These are phyloP conservation scores for Stictonetta naevosa DNA, from an alignment of 2,113 vertebrate species.

Conservation along the genomic window DNA sequence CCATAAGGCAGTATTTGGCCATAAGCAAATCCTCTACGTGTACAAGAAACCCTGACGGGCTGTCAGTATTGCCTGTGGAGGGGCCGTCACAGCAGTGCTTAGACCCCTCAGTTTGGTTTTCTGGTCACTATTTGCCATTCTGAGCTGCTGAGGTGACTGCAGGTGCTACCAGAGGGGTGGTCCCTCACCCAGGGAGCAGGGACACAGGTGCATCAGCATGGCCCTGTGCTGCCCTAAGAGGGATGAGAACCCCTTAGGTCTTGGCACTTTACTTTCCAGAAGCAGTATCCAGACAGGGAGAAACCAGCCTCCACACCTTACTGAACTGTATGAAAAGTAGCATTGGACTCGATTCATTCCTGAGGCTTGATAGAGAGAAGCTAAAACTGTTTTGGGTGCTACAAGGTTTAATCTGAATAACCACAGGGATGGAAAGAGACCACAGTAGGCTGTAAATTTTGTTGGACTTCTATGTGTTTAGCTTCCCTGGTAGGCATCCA, in stretches of 20 bases:
- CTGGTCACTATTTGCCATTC: background rate
- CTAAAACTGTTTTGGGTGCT: background rate
- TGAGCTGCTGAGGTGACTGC: background rate
- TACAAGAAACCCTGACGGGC: background rate
- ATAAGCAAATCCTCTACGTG: background rate
- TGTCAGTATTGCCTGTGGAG: background rate
- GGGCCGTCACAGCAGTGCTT: background rate
- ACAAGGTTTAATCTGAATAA: background rate
- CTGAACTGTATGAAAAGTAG: background rate
- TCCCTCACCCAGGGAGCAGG: background rate
- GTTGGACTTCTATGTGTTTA: background rate
- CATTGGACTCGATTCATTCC: background rate
- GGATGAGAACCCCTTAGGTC: background rate
- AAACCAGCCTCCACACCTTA: background rate
- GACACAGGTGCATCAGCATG: background rate
- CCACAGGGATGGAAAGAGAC: background rate
- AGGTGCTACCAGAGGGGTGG: background rate
- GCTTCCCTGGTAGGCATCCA: rapidly evolving
- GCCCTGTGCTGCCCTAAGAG: background rate
- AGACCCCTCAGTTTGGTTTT: background rate
- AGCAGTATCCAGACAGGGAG: background rate
- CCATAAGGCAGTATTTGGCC: background rate
- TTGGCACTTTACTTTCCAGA: background rate
- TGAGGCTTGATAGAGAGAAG: background rate
- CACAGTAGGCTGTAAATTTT: background rate